A percentile compares a stretch with the other conserved stretches of the same genome.
Conservation (phyloP, 2,113 vertebrate genomes). For the Eleginops maclovinus region DNA sequence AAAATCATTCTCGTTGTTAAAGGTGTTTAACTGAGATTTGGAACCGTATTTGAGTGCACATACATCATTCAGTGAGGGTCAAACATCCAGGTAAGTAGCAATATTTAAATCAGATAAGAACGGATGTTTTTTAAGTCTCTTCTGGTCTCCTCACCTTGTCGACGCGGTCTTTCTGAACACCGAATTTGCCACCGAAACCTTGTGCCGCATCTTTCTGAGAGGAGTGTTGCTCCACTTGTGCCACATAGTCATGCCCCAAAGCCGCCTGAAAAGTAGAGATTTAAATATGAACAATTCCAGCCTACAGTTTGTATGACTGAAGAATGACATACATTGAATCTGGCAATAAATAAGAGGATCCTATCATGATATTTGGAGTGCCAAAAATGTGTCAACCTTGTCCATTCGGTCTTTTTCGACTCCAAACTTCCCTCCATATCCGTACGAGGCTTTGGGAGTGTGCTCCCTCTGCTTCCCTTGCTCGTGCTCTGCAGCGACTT, state of each 20-base stretch:
- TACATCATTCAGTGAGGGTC: background rate
- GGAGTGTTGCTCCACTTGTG: slow-evolving; percentile 90
- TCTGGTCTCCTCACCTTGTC: slow-evolving; percentile 87
- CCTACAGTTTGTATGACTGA: background rate
- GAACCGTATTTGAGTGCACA: background rate
- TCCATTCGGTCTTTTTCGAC: slow-evolving; percentile 96
- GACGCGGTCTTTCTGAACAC: slow-evolving; percentile 91
- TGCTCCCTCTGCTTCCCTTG: slow-evolving; percentile 90
- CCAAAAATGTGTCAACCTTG: slow-evolving; percentile 79
- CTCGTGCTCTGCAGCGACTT: slow-evolving; percentile 91
- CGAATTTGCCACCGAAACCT: slow-evolving; percentile 95
- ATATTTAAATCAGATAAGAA: background rate
- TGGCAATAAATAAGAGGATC: background rate
- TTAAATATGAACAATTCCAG: background rate
- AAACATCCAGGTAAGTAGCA: background rate
- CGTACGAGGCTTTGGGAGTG: slow-evolving; percentile 92
- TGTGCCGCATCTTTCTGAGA: slow-evolving; percentile 93
- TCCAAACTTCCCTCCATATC: slow-evolving; percentile 96
- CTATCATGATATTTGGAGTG: background rate
- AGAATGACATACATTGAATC: background rate
- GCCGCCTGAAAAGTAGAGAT: slow-evolving; percentile 84
- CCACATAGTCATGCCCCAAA: slow-evolving; percentile 89
- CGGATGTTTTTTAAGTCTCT: background rate
- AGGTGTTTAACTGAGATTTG: background rate
- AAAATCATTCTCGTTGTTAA: background rate